Evolutionary conservation across 37 sponge, comb jelly and placozoan species (phyloP), one percentile per base, ranked within the genome.

Genomic region (Theonella swinhoei): DNA sequence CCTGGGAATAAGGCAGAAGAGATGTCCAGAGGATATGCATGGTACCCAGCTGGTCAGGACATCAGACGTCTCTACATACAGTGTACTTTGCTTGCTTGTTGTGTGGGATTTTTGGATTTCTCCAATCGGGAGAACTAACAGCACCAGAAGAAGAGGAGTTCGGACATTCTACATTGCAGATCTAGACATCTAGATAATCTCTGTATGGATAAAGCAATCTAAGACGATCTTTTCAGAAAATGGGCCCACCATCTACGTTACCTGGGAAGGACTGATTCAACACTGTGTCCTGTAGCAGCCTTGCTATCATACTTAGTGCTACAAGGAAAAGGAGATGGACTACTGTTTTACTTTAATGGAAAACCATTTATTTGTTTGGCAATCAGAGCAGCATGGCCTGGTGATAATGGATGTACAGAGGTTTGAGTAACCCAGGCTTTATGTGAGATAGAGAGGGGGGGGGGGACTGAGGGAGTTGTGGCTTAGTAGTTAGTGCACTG

Each of bases 101-200:
- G 74, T 62, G 38, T 78, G 25, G 62, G 89, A 71, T 88, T 83
- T 32, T 88, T 81, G n/a, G 88, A 70, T 43, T 87, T 88, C 62
- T 88, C 19, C 31, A 79, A 7, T 76, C 83, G 5, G 83, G 83
- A 3, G 83, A 88, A 54, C 17, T 88, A 14, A 28, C 42, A 11
- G 83, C 36, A 0, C 47, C 83, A 0, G 32, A 72, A 7, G 61
- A 41, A 24, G n/a, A 41, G 2, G 47, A 17, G 7, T 80, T 47
- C 67, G 88, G 40, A 66, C 7, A 17, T 34, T 0, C 60, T 32
- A 42, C 81, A 74, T 32, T 22, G 80, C 30, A 37, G 37, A 28
- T n/a, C 33, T 8, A 42, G 40, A 1, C 70, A 87, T 42, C 26
- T 87, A 61, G 0, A 42, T 28, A 26, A 23, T 80, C 0, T 36